These are phyloP conservation scores for Teleogryllus oceanicus DNA, from an alignment of 2,888 invertebrate species.

Conservation along the genomic window DNA sequence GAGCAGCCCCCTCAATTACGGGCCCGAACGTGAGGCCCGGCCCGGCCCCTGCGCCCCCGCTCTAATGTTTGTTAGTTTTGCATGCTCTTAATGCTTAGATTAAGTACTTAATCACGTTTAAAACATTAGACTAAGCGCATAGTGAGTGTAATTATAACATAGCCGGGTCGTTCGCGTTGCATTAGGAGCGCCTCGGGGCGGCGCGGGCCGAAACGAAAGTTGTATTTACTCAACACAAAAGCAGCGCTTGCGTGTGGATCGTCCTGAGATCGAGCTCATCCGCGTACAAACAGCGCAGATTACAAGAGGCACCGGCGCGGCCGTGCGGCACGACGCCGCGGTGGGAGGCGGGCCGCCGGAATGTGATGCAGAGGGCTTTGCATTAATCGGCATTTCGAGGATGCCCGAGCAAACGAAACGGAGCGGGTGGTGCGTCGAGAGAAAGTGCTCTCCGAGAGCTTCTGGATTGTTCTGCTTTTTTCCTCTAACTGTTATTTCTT, in stretches of 20 bases:
- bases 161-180: not conserved
- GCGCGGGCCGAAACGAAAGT: not conserved
- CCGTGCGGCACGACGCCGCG: not conserved
- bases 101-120: constrained; percentile 18
- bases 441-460: too few relatives aligned
- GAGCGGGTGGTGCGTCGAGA: too few relatives aligned
- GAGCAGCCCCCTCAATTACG: not conserved
- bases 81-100: constrained; percentile 18
- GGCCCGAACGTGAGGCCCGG: not conserved
- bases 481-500: too few relatives aligned
- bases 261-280: constrained; percentile 7
- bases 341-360: not conserved
- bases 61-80: constrained; percentile 9
- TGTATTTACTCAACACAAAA: constrained; percentile 7
- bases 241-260: not conserved
- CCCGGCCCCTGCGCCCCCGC: not conserved
- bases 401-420: too few relatives aligned
- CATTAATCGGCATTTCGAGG: too few relatives aligned
- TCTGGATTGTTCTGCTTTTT: too few relatives aligned
- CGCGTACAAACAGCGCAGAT: not conserved
- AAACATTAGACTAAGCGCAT: constrained; percentile 18
- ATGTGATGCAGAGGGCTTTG: too few relatives aligned
- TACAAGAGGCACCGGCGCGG: not conserved
- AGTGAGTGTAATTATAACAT: constrained; percentile 11
- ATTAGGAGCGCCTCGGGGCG: constrained; percentile 7